Base-by-base conservation (phyloP, 2,797 vertebrate genomes). In the Mallotus villosus region DNA sequence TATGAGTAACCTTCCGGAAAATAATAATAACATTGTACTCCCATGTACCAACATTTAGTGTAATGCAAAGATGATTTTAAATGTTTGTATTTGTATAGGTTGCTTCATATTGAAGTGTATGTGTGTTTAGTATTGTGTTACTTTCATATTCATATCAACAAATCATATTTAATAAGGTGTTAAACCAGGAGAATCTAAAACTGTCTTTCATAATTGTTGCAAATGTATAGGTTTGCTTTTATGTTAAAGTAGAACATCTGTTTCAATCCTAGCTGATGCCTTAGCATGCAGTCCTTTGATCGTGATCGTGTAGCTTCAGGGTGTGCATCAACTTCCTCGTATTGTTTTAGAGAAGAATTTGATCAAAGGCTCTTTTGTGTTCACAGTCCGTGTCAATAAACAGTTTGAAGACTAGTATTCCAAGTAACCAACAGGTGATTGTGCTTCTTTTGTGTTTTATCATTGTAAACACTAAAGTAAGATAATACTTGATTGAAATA, bases 401-500 rank as follows among this genome's bases (percentile, higher is more conserved):
- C 81, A 84, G 74, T 63, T 86, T 86, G 80, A 59, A 55, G 25
- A 61, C 21, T 32, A 16, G n/a, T 87, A 89, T 1, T 16, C 66
- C 41, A 59, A 19, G 62, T 55, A 19, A 22, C 65, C 27, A 29
- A 11, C 29, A 34, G 12, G 41, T 11, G 41, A 46, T 11, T 8
- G 9, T 29, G 27, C 27, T 29, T 46, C 41, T 12, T 46, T 46
- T 46, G 9, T 46, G 9, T 46, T 46, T 12, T 12, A 46, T 12
- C 41, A 12, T 46, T 46, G 41, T 46, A 14, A 46, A 46, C 41
- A 12, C 41, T 14, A 46, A 34, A 34, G 32, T 34, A 34, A 46
- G 11, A 46, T 46, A 8, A 46, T 46, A 11, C 1, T 11, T 46
- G 14, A 14, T 46, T 12, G 2, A 46, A 46, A 46, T 46, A 46